Evolutionary conservation across 2,888 invertebrate species (phyloP).

Genomic region (Drosophila paranaensis): DNA sequence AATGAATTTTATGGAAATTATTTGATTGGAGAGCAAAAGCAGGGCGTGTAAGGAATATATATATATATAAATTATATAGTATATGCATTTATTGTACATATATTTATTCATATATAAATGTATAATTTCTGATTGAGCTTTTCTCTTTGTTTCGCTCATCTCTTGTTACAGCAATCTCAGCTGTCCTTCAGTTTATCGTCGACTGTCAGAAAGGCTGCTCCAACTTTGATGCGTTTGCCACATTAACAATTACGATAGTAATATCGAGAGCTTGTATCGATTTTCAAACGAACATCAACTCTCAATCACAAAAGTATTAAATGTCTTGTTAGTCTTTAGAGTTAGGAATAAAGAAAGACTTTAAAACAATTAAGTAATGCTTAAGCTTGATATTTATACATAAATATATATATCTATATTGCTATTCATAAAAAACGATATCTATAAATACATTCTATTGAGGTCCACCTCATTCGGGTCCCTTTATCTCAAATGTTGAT

Average conservation of each 20-base stretch:
- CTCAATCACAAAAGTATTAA: too few relatives aligned
- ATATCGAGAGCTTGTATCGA: not conserved
- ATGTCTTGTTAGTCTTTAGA: too few relatives aligned
- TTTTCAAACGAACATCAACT: too few relatives aligned
- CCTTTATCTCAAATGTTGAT: not conserved
- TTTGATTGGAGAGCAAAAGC: not conserved
- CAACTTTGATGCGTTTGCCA: not conserved
- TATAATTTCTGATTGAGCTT: not conserved
- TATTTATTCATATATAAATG: not conserved
- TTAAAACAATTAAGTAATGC: not conserved
- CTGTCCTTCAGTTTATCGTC: not conserved
- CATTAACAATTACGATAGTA: not conserved
- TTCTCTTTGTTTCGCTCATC: not conserved
- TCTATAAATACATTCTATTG: not conserved
- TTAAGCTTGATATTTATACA: not conserved
- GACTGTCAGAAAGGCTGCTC: not conserved
- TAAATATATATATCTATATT: not conserved
- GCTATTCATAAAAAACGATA: not conserved
- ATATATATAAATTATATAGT: not conserved
- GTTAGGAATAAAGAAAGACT: not conserved
- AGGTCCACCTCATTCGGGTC: not conserved
- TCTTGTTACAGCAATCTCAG: not conserved
- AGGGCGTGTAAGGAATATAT: not conserved
- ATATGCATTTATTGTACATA: not conserved
- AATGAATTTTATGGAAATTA: not conserved